Percentiles rank a stretch among this genome's conserved stretches.
Conservation (phyloP, 2,113 vertebrate genomes). For the Ochotona curzoniae region DNA sequence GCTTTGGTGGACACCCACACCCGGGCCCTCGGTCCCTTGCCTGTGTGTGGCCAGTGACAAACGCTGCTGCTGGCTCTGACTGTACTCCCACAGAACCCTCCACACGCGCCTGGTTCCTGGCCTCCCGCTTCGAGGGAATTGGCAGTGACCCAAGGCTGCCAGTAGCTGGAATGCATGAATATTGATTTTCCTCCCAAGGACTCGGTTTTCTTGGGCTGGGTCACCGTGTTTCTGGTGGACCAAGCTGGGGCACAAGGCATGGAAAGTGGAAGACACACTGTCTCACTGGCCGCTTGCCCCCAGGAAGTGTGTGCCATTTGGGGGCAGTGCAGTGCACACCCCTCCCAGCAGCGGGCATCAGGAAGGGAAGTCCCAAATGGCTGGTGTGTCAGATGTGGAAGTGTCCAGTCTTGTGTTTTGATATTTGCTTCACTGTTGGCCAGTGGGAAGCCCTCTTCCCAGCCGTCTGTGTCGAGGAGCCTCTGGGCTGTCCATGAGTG, state of each 20-base stretch:
- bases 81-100: neutral
- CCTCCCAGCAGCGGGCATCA: too few relatives aligned
- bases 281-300: neutral
- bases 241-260: neutral
- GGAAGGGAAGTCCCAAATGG: neutral
- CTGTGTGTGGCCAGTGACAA: neutral
- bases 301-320: neutral
- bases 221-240: neutral
- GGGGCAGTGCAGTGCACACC: too few relatives aligned
- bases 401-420: neutral
- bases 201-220: neutral
- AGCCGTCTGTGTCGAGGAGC: too few relatives aligned
- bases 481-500: too few relatives aligned
- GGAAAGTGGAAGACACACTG: neutral
- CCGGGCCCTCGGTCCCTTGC: constrained; percentile 9
- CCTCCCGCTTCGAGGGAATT: neutral
- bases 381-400: neutral
- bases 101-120: neutral
- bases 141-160: neutral
- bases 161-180: neutral
- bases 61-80: neutral
- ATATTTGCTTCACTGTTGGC: neutral
- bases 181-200: neutral
- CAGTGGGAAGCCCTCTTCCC: neutral
- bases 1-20: neutral